phyloP scores from a whole-genome alignment of 2,113 vertebrate genomes.

The Toxotes jaculatrix region DNA sequence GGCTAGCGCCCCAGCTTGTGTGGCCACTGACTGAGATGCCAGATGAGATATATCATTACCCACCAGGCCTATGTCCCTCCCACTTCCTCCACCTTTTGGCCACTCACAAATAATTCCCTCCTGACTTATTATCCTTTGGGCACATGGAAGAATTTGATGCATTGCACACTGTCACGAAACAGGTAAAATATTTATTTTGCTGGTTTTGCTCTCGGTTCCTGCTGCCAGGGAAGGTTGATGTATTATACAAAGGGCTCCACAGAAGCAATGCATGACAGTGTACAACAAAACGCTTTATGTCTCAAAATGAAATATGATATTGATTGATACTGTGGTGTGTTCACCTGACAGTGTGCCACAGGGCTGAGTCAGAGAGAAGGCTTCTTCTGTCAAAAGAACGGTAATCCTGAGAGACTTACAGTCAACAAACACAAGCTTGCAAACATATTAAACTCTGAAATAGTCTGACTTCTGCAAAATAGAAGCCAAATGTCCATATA shows the following conservation, averaged over 20 bases:
- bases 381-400: conserved; percentile 32
- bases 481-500: neutral
- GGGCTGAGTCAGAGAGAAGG: conserved; percentile 28
- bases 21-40: conserved; percentile 40
- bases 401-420: neutral
- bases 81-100: conserved; percentile 39
- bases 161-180: conserved; percentile 55
- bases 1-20: conserved; percentile 24
- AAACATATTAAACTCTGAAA: conserved; percentile 14
- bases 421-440: conserved; percentile 4
- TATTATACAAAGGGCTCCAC: conserved; percentile 55
- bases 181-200: conserved; percentile 65
- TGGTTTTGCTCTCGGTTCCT: conserved; percentile 55
- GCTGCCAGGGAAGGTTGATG: conserved; percentile 58
- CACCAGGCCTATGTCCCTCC: conserved; percentile 21
- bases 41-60: conserved; percentile 47
- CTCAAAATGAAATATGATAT: conserved; percentile 66
- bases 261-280: conserved; percentile 51
- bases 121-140: conserved; percentile 57
- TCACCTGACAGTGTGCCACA: conserved; percentile 46
- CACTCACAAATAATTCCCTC: conserved; percentile 49
- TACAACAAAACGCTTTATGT: conserved; percentile 65
- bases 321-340: conserved; percentile 59
- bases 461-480: neutral
- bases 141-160: conserved; percentile 46